phyloP scores from a whole-genome alignment of 2,113 vertebrate genomes.

The Apeltes quadracus region DNA sequence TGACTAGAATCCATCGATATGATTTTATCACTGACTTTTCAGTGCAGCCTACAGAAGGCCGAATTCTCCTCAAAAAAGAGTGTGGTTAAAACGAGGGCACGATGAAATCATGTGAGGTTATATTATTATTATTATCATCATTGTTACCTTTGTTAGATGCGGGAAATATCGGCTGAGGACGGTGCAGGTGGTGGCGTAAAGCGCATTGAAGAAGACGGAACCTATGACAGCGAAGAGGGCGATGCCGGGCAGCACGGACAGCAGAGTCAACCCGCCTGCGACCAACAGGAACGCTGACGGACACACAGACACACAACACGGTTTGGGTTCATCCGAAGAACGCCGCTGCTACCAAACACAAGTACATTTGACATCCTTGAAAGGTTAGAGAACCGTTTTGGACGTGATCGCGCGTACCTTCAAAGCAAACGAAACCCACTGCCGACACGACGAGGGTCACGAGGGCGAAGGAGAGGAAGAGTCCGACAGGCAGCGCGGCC shows the following conservation, averaged over 20 bases:
- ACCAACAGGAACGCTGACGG: conserved; percentile 82
- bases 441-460: conserved; percentile 80
- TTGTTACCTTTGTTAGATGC: conserved; percentile 60
- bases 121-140: background rate
- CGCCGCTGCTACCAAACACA: background rate
- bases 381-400: background rate
- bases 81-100: background rate
- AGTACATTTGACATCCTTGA: background rate
- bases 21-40: background rate
- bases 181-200: conserved; percentile 73
- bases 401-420: conserved; percentile 78
- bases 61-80: background rate
- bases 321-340: too few relatives aligned
- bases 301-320: conserved; percentile 10
- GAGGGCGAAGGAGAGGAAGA: conserved; percentile 85
- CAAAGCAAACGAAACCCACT: conserved; percentile 84
- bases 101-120: background rate
- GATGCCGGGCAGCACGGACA: conserved; percentile 84
- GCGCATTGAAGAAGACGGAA: conserved; percentile 74
- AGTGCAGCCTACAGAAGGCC: background rate
- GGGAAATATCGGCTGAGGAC: conserved; percentile 76
- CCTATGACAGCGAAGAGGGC: conserved; percentile 79
- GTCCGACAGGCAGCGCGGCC: conserved; percentile 82
- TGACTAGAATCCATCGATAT: background rate
- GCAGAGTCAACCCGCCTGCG: conserved; percentile 79